Percentiles rank a stretch among this genome's conserved stretches.
Evolutionary conservation across 2,797 vertebrate species (phyloP).

Genomic region (Erithacus rubecula): DNA sequence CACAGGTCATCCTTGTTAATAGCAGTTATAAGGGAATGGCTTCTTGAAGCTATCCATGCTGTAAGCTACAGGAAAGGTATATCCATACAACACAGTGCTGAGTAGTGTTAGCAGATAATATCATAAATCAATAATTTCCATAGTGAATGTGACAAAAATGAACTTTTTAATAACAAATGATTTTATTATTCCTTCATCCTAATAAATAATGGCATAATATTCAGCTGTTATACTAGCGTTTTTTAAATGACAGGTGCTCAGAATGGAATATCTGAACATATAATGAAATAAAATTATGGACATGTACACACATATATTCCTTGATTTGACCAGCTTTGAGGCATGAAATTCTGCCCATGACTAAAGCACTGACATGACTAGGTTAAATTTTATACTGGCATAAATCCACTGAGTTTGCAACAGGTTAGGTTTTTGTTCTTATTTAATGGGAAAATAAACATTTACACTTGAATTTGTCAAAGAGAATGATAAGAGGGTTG

Average conservation of each 20-base stretch:
- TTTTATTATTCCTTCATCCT: background rate
- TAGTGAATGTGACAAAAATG: background rate
- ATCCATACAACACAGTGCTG: background rate
- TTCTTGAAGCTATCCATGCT: background rate
- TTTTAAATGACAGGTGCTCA: background rate
- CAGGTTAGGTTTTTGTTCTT: background rate
- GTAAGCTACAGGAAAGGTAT: background rate
- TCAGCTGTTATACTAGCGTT: background rate
- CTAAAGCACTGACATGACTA: background rate
- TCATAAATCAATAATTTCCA: background rate
- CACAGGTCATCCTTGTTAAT: background rate
- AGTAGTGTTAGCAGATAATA: background rate
- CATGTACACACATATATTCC: background rate
- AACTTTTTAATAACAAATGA: background rate
- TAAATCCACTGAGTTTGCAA: background rate
- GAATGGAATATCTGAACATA: background rate
- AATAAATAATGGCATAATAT: background rate
- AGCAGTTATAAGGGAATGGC: background rate
- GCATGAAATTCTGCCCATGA: background rate
- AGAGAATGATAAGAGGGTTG: constrained; percentile 1
- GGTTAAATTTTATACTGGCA: background rate
- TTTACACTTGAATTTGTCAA: constrained; percentile 35
- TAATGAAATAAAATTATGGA: background rate
- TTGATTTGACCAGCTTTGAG: background rate
- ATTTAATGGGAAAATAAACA: constrained; percentile 63